A percentile compares a stretch with the other conserved stretches of the same genome.
These are phyloP conservation scores for Stratiomys singularior DNA, from an alignment of 2,888 invertebrate genomes.

Conservation along the genomic window DNA sequence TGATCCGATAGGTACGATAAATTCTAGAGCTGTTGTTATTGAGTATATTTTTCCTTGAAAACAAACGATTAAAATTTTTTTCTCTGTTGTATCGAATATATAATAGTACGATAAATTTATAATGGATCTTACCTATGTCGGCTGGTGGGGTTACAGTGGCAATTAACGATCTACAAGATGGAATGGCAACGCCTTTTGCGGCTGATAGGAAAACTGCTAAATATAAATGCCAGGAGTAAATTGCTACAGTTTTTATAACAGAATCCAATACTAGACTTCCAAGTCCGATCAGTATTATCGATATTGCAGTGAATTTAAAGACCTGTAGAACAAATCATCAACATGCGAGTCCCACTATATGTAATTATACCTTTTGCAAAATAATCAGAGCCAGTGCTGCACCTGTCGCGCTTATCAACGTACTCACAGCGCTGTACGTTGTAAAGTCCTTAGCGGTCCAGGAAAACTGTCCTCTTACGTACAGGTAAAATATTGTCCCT, in stretches of 20 bases:
- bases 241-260: slow-evolving; percentile 46
- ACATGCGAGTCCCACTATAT: not conserved
- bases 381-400: slow-evolving; percentile 70
- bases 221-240: slow-evolving; percentile 55
- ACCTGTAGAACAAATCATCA: not conserved
- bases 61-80: not conserved
- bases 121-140: slow-evolving; percentile 43
- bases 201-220: slow-evolving; percentile 10
- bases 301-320: not conserved
- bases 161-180: slow-evolving; percentile 45
- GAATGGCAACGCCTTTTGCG: slow-evolving; percentile 23
- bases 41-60: slow-evolving; percentile 74
- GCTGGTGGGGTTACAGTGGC: slow-evolving; percentile 38
- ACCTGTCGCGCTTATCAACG: slow-evolving; percentile 70
- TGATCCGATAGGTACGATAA: slow-evolving; percentile 71
- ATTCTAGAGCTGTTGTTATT: slow-evolving; percentile 74
- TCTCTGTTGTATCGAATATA: too few relatives aligned
- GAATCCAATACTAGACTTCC: slow-evolving; percentile 43
- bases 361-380: slow-evolving; percentile 65
- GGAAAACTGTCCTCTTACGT: slow-evolving; percentile 61
- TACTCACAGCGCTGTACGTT: slow-evolving; percentile 66
- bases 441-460: slow-evolving; percentile 63
- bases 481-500: slow-evolving; percentile 68
- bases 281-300: slow-evolving; percentile 46
- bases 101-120: too few relatives aligned